Evolutionary conservation across 2,113 vertebrate genomes (phyloP).

Genomic region (Sinocyclocheilus maitianheensis): DNA sequence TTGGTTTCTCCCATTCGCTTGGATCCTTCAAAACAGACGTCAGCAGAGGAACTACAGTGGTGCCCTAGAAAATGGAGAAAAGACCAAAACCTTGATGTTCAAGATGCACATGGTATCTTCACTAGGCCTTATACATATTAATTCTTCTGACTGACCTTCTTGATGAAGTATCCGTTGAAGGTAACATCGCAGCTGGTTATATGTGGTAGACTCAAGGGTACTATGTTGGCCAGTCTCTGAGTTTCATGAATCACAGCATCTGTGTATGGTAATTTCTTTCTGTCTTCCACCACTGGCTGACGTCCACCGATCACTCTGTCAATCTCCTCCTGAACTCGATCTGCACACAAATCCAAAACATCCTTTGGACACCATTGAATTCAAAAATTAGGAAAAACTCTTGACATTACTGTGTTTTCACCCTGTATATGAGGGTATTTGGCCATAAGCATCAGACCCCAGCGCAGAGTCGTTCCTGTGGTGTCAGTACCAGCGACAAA

Average conservation of each 20-base stretch:
- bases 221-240: conserved; percentile 66
- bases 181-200: conserved; percentile 16
- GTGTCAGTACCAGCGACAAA: conserved; percentile 70
- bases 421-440: conserved; percentile 73
- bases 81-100: not conserved
- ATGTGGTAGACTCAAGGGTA: conserved; percentile 26
- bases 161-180: conserved; percentile 37
- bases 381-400: not conserved
- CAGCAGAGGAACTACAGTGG: conserved; percentile 59
- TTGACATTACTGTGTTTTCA: conserved; percentile 40
- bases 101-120: not conserved
- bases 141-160: conserved; percentile 23
- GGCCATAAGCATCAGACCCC: conserved; percentile 69
- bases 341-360: conserved; percentile 44
- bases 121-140: not conserved
- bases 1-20: conserved; percentile 68
- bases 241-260: conserved; percentile 72
- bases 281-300: conserved; percentile 58
- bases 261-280: conserved; percentile 64
- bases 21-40: conserved; percentile 70
- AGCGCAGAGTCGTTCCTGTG: conserved; percentile 63
- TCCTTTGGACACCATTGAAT: no score
- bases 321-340: conserved; percentile 69
- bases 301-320: conserved; percentile 60
- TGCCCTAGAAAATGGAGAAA: not conserved